Conservation (phyloP, 35 echinoderm and acorn worm genomes). For the Ophioderma brevispina region DNA sequence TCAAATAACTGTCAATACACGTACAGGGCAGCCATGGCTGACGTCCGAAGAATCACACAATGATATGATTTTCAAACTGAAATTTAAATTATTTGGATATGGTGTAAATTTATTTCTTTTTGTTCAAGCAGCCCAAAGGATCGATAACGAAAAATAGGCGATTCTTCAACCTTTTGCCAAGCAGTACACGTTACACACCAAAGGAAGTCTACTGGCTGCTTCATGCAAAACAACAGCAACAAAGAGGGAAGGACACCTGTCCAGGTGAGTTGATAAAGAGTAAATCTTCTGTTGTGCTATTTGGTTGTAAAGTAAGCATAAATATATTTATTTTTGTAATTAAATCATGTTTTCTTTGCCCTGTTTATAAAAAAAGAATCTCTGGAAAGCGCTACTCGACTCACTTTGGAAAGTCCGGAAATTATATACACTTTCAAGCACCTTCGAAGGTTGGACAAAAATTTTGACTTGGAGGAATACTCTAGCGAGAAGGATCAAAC, state of each 20-base stretch:
- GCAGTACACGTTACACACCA: not conserved
- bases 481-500: not conserved
- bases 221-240: not conserved
- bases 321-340: too few relatives aligned
- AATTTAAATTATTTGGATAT: too few relatives aligned
- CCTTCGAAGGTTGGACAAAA: not conserved
- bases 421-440: not conserved
- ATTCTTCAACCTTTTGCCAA: not conserved
- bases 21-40: too few relatives aligned
- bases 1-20: too few relatives aligned
- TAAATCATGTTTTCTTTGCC: not conserved
- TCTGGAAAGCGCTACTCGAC: not conserved
- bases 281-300: too few relatives aligned
- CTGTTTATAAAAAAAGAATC: not conserved
- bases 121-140: not conserved
- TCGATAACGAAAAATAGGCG: not conserved
- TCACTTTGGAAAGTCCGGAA: not conserved
- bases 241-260: too few relatives aligned
- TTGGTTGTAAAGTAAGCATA: too few relatives aligned
- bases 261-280: too few relatives aligned
- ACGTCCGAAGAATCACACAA: too few relatives aligned
- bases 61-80: too few relatives aligned
- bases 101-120: not conserved
- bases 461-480: not conserved
- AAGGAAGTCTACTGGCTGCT: slow-evolving; percentile 1